Percentiles rank a stretch among this genome's conserved stretches.
Evolutionary conservation across 2,797 vertebrate genomes (phyloP).

Genomic region (Aulostomus chinensis): DNA sequence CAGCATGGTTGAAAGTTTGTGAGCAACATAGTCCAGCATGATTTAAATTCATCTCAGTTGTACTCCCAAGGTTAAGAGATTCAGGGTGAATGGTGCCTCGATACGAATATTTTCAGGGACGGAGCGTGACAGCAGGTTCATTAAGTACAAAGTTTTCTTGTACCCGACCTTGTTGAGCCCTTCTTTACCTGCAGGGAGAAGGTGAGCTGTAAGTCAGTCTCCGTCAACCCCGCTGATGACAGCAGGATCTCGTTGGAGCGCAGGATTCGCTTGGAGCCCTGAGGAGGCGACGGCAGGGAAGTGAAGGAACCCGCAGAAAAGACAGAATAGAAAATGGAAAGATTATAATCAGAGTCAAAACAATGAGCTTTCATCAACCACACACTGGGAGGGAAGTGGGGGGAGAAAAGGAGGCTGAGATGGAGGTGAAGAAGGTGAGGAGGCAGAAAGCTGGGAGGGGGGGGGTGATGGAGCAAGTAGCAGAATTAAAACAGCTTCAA

Average conservation of each 20-base stretch:
- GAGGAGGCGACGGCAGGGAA: too few species aligned
- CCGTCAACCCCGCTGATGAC: constrained; percentile 84
- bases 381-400: constrained; percentile 19
- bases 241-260: constrained; percentile 92
- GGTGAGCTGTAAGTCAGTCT: constrained; percentile 91
- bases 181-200: constrained; percentile 89
- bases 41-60: too few species aligned
- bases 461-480: too few species aligned
- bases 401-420: constrained; percentile 5
- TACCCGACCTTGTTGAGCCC: not conserved
- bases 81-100: too few species aligned
- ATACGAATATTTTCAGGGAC: not conserved
- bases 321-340: constrained; percentile 1
- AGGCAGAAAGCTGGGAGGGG: too few species aligned
- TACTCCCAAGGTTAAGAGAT: too few species aligned
- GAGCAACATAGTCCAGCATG: too few species aligned
- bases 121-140: not conserved
- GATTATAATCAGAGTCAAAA: constrained; percentile 15
- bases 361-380: constrained; percentile 41
- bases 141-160: not conserved
- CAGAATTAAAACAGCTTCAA: too few species aligned
- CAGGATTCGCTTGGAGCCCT: constrained; percentile 93
- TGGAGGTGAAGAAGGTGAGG: not conserved
- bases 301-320: too few species aligned
- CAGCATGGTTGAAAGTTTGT: too few species aligned